Conservation (phyloP, 2,797 vertebrate species). For the Tenualosa ilisha region DNA sequence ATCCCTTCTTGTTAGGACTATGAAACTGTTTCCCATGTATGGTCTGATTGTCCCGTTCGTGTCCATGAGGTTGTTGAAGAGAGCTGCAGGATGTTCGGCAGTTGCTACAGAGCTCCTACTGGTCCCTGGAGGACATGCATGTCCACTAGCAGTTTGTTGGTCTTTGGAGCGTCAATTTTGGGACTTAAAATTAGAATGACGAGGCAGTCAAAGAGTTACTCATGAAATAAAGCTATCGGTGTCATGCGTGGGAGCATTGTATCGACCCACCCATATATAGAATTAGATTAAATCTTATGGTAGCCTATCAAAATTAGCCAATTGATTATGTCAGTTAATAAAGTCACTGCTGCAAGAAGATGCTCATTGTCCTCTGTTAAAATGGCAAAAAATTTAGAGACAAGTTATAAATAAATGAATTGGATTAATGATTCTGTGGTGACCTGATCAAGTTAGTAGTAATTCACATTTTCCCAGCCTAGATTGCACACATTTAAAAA, state of each 20-base stretch:
- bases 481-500: not conserved
- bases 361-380: not conserved
- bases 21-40: constrained; percentile 21
- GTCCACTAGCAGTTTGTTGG: not conserved
- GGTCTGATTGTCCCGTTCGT: constrained; percentile 34
- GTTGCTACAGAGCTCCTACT: not conserved
- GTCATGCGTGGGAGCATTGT: not conserved
- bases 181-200: not conserved
- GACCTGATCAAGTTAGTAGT: constrained; percentile 12
- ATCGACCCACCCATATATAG: no score
- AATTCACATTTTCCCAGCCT: not conserved
- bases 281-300: no score
- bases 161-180: not conserved
- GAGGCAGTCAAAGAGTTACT: no score
- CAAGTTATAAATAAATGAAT: not conserved
- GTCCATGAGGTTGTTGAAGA: constrained; percentile 34
- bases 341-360: not conserved
- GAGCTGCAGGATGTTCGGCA: constrained; percentile 37
- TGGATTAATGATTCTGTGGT: not conserved
- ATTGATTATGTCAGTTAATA: no score
- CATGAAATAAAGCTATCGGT: no score
- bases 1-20: not conserved
- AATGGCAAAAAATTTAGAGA: not conserved
- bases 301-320: no score
- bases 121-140: constrained; percentile 19